A percentile compares a stretch with the other conserved stretches of the same genome.
Evolutionary conservation across 2,888 invertebrate species (phyloP).

Genomic region (Pseudanteris insignis): DNA sequence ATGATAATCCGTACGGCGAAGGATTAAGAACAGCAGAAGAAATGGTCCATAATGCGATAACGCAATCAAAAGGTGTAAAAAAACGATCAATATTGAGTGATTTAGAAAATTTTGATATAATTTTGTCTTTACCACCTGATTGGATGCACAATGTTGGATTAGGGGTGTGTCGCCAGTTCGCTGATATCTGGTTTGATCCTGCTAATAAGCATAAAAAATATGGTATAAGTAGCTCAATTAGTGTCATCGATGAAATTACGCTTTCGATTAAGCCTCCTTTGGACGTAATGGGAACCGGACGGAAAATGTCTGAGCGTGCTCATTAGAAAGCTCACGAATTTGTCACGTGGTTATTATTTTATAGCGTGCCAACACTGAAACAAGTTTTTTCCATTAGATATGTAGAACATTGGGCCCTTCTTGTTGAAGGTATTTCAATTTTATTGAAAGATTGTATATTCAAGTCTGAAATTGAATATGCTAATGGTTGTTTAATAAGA

Average conservation of each 20-base stretch:
- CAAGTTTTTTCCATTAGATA: constrained; percentile 13
- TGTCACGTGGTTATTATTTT: constrained; percentile 16
- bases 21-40: constrained; percentile 15
- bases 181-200: constrained; percentile 9
- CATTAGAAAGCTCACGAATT: constrained; percentile 35
- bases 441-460: constrained; percentile 19
- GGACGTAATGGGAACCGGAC: constrained; percentile 16
- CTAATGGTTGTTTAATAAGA: constrained; percentile 11
- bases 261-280: constrained; percentile 20
- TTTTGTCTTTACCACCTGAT: constrained; percentile 5
- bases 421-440: constrained; percentile 22
- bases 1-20: constrained; percentile 23
- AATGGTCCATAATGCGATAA: constrained; percentile 2
- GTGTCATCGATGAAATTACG: constrained; percentile 11
- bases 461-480: constrained; percentile 24
- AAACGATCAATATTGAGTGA: constrained; percentile 6
- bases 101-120: constrained; percentile 1
- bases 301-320: constrained; percentile 21
- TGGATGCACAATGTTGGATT: constrained; percentile 9
- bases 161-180: constrained; percentile 8
- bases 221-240: constrained; percentile 5
- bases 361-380: constrained; percentile 16
- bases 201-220: constrained; percentile 9
- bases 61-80: constrained; percentile 13
- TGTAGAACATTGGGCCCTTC: constrained; percentile 21